Conservation (phyloP, 2,113 vertebrate genomes). For the Saccopteryx bilineata region DNA sequence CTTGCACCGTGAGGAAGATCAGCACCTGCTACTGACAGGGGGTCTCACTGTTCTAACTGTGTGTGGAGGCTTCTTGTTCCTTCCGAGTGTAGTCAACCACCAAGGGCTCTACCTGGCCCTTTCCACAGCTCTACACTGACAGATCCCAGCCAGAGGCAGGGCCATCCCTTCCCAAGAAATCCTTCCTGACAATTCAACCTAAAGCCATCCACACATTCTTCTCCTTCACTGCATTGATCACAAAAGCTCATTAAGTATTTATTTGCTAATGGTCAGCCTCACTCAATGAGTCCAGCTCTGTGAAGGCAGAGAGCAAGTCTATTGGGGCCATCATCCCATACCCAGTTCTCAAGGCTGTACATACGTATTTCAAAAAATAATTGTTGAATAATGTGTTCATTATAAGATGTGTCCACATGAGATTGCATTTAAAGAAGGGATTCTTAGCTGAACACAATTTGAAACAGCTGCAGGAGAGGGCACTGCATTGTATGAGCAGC, state of each 20-base stretch:
- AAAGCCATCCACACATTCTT: neutral
- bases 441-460: neutral
- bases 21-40: neutral
- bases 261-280: neutral
- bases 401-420: neutral
- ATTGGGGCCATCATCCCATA: neutral
- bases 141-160: neutral
- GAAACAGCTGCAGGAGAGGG: neutral
- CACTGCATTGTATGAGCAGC: neutral
- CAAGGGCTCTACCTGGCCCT: neutral
- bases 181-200: neutral
- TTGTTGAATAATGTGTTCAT: neutral
- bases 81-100: neutral
- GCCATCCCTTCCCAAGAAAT: neutral
- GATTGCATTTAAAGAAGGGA: neutral
- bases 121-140: neutral
- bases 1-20: neutral
- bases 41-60: neutral
- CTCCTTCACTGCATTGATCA: neutral
- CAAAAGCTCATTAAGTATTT: neutral
- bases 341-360: neutral
- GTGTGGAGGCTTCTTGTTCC: neutral
- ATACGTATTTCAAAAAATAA: neutral
- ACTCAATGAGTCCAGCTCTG: neutral
- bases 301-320: neutral